Conservation (phyloP, 2,797 vertebrate genomes). For the Enteromius fasciolatus region DNA sequence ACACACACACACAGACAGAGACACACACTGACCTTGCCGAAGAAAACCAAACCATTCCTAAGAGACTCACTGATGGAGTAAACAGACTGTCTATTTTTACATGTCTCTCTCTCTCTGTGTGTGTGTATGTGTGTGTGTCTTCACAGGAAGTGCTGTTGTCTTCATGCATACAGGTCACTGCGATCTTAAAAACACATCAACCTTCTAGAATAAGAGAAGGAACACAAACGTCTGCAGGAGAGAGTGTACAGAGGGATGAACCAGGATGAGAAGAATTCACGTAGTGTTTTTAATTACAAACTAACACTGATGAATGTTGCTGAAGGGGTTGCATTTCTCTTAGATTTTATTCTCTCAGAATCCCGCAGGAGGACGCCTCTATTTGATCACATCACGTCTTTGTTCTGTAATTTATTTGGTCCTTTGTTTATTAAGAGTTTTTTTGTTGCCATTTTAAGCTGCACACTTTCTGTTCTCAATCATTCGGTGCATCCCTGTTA, state of each 20-base stretch:
- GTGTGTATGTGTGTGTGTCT: not conserved
- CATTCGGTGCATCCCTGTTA: no score
- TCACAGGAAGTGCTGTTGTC: not conserved
- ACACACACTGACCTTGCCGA: conserved; percentile 1
- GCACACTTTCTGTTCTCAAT: no score
- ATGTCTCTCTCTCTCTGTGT: not conserved
- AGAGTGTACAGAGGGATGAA: not conserved
- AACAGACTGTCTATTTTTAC: not conserved
- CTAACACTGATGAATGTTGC: no score
- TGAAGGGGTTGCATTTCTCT: no score
- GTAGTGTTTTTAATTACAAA: no score
- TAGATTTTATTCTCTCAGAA: no score
- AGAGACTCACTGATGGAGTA: not conserved
- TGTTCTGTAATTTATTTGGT: no score
- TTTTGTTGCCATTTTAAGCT: no score
- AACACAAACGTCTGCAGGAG: not conserved
- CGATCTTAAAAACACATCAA: not conserved
- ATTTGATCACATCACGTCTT: no score
- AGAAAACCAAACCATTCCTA: not conserved
- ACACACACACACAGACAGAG: no score
- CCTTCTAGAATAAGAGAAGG: not conserved
- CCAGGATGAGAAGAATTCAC: not conserved
- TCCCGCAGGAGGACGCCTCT: no score
- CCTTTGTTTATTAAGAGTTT: no score
- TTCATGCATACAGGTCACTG: not conserved